Percentiles rank a stretch among this genome's conserved stretches.
Evolutionary conservation across 1,140 invertebrate species (phyloP).

Genomic region (Diprion similis): DNA sequence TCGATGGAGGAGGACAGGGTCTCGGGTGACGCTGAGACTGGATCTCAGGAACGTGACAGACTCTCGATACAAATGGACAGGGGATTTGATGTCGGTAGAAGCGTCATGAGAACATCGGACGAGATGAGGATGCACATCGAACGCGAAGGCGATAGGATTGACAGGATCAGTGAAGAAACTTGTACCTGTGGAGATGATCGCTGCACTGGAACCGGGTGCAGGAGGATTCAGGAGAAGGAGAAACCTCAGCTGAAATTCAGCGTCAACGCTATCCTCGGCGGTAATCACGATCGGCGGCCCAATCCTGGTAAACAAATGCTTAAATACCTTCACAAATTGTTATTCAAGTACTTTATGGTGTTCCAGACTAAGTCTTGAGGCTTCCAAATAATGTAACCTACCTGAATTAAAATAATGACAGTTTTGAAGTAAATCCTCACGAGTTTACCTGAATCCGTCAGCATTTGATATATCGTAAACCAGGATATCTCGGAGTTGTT

Average conservation of each 20-base stretch:
- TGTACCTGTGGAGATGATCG: conserved; percentile 56
- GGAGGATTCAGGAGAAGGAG: conserved; percentile 57
- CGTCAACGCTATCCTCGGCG: conserved; percentile 88
- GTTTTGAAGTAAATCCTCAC: too few relatives aligned
- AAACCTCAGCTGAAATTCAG: conserved; percentile 91
- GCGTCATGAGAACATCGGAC: conserved; percentile 14
- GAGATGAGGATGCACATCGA: conserved; percentile 36
- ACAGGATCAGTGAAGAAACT: conserved; percentile 50
- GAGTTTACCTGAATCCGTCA: too few relatives aligned
- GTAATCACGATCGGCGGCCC: conserved; percentile 59
- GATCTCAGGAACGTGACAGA: conserved; percentile 40
- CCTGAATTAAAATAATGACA: too few relatives aligned
- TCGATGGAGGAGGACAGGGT: conserved; percentile 52
- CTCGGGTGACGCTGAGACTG: conserved; percentile 41
- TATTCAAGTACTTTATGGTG: too few relatives aligned
- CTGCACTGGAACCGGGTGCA: conserved; percentile 43
- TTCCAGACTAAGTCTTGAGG: too few relatives aligned
- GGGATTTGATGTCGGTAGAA: conserved; percentile 18
- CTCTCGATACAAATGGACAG: conserved; percentile 39
- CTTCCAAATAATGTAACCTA: too few relatives aligned
- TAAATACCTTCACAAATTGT: too few relatives aligned
- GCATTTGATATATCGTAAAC: too few relatives aligned
- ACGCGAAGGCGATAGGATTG: conserved; percentile 44
- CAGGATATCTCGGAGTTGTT: too few relatives aligned
- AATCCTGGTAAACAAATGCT: conserved; percentile 51